A percentile compares a stretch with the other conserved stretches of the same genome.
phyloP scores from a whole-genome alignment of 1,140 invertebrate species.

The Zaprionus taronus region DNA sequence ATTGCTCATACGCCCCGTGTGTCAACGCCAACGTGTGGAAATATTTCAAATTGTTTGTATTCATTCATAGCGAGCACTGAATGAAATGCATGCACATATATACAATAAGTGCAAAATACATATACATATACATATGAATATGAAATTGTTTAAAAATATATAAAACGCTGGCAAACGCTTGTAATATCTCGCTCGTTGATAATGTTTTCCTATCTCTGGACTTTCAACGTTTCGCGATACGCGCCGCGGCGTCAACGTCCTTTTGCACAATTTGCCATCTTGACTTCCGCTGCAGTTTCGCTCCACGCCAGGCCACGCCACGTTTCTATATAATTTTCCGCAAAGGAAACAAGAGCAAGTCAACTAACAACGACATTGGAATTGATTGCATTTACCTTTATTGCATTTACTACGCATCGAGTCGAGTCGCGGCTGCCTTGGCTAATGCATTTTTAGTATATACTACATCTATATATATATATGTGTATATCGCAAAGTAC shows the following conservation, averaged over 20 bases:
- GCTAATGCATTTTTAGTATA: conserved; percentile 8
- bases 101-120: conserved; percentile 9
- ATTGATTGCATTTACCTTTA: conserved; percentile 81
- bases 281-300: conserved; percentile 48
- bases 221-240: conserved; percentile 3
- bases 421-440: conserved; percentile 10
- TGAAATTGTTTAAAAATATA: conserved; percentile 11
- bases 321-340: conserved; percentile 73
- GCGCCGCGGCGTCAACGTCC: not conserved
- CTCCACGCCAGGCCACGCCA: not conserved
- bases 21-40: conserved; percentile 32
- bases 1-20: conserved; percentile 64
- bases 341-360: conserved; percentile 18
- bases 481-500: conserved; percentile 8
- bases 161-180: not conserved
- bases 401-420: conserved; percentile 58
- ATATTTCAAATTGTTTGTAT: conserved; percentile 59
- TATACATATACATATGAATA: not conserved
- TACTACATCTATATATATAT: not conserved
- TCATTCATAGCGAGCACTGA: conserved; percentile 58
- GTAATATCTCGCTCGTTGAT: conserved; percentile 27
- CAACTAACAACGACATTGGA: conserved; percentile 57
- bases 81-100: conserved; percentile 47
- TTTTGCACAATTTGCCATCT: conserved; percentile 21
- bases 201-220: conserved; percentile 18